Evolutionary conservation across 2,113 vertebrate species (phyloP), one percentile per base, ranked within the genome.

Genomic region (Eonycteris spelaea): DNA sequence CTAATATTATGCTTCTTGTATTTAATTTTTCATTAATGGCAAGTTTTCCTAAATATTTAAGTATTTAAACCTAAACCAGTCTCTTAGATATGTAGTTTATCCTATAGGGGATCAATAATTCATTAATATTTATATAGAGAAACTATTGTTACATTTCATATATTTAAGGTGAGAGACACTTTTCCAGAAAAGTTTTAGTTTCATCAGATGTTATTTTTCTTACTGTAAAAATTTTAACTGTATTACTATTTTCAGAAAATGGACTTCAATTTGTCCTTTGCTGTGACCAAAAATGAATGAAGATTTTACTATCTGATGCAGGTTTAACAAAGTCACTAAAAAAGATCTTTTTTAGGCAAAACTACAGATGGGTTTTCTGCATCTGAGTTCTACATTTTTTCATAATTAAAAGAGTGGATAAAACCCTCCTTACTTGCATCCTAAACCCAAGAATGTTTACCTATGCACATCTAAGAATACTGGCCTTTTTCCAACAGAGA

Each of bases 311-410:
- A 6, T 79, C 77, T 86, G 43, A 85, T 96, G 65, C 48, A 59
- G 67, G 24, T 65, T 96, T 94, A 86, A 96, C 88, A 92, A 61
- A 96, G 73, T 92, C 59, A 82, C 96, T 51, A 78, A 90, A 94
- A 94, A 95, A 30, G 94, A 85, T 96, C 40, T 67, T 79, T 80
- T 70, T 83, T 91, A 43, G 91, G 83, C 48, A 92, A 86, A 63
- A 71, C 38, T 91, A 61, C 55, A 96, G 83, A 95, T 92, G 68
- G 55, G 61, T 95, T 97, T 96, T 97, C 90, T 97, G 82, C 78
- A 53, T n/a, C 85, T 79, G 85, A 96, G 65, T 97, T 94, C 43
- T 40, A 91, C 51, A 89, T 96, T 88, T 93, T n/a, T 10, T 88
- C 33, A 93, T 97, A 94, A 97, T 94, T 96, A 94, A 97, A 95